Conservation (phyloP, 2,113 vertebrate species). For the Drymodes brunneopygia region DNA sequence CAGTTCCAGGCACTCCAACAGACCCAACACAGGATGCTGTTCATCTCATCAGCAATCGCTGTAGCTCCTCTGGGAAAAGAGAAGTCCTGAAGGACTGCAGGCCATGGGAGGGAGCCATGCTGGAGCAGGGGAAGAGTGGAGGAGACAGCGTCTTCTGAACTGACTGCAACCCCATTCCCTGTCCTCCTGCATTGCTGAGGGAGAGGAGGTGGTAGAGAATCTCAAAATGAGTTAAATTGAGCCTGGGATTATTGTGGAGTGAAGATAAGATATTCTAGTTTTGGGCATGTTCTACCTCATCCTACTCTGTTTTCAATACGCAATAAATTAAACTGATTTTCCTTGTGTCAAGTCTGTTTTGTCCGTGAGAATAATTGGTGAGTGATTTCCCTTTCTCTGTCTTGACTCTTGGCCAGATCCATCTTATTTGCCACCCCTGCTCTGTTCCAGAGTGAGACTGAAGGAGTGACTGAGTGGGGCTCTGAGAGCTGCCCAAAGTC, state of each 20-base stretch:
- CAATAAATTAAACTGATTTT: neutral
- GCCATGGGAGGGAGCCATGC: neutral
- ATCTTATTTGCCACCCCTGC: neutral
- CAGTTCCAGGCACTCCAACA: rapidly evolving
- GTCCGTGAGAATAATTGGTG: neutral
- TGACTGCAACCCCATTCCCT: neutral
- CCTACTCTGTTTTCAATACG: neutral
- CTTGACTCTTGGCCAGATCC: neutral
- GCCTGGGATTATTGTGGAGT: rapidly evolving
- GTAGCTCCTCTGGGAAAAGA: neutral
- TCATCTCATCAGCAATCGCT: rapidly evolving
- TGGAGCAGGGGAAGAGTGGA: neutral
- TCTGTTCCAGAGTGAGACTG: neutral
- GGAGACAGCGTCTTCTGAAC: neutral
- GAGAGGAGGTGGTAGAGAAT: neutral
- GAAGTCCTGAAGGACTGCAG: neutral
- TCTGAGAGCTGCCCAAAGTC: neutral
- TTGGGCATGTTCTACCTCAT: neutral
- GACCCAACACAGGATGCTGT: rapidly evolving
- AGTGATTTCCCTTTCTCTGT: neutral
- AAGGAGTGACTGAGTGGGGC: neutral
- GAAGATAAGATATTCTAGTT: neutral
- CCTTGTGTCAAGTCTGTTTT: neutral
- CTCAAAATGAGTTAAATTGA: neutral
- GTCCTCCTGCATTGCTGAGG: neutral